A percentile compares a stretch with the other conserved stretches of the same genome.
These are phyloP conservation scores for Cosmorhoe ocellata DNA, from an alignment of 2,888 invertebrate species.

Conservation along the genomic window DNA sequence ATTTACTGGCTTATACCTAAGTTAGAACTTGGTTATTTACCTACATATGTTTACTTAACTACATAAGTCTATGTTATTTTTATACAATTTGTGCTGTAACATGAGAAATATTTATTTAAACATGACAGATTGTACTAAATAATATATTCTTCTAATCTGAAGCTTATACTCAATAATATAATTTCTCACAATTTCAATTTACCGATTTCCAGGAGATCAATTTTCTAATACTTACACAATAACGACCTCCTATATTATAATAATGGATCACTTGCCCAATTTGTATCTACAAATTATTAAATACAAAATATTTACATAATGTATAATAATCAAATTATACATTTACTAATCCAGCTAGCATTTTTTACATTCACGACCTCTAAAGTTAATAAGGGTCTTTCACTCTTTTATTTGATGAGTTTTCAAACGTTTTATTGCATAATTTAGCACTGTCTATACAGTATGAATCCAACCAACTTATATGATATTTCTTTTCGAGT, in stretches of 20 bases:
- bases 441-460: too few species aligned
- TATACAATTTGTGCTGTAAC: too few species aligned
- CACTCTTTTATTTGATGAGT: background rate
- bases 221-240: slow-evolving; percentile 29
- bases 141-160: background rate
- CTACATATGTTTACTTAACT: too few species aligned
- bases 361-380: background rate
- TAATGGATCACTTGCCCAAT: slow-evolving; percentile 10
- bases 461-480: too few species aligned
- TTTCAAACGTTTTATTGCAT: too few species aligned
- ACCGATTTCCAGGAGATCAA: slow-evolving; percentile 26
- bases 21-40: too few species aligned
- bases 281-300: slow-evolving; percentile 10
- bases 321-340: slow-evolving; percentile 2
- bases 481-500: too few species aligned
- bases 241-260: slow-evolving; percentile 5
- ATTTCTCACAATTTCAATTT: background rate
- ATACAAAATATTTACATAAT: slow-evolving; percentile 14
- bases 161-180: background rate
- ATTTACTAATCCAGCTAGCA: slow-evolving; percentile 18
- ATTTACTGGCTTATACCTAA: too few species aligned
- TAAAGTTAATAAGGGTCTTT: background rate
- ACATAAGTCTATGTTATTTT: too few species aligned
- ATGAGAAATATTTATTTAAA: too few species aligned
- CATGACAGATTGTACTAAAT: too few species aligned